phyloP scores from a whole-genome alignment of 2,113 vertebrate species.

The Desmodus rotundus region DNA sequence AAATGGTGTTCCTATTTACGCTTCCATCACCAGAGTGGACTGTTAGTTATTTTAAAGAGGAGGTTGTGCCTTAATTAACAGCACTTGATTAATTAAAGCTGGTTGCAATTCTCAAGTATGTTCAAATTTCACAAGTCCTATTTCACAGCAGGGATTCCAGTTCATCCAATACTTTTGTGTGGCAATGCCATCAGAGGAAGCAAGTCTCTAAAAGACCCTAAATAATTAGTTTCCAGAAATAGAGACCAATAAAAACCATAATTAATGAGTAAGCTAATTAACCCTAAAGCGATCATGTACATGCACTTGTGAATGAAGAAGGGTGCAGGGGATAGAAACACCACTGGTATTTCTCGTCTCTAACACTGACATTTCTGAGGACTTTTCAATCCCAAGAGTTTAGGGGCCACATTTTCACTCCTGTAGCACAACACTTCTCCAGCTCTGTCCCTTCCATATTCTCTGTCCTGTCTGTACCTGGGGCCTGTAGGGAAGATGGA shows the following conservation, averaged over 20 bases:
- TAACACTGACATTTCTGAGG: neutral
- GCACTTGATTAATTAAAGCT: conserved; percentile 29
- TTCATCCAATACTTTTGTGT: neutral
- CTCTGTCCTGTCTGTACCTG: neutral
- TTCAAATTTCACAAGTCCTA: conserved; percentile 26
- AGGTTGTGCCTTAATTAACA: conserved; percentile 59
- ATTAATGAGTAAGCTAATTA: neutral
- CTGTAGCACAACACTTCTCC: neutral
- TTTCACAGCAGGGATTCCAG: neutral
- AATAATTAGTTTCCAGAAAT: conserved; percentile 32
- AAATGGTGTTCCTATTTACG: conserved; percentile 47
- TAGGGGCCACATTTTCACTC: neutral
- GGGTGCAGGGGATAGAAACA: neutral
- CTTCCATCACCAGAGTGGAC: conserved; percentile 24
- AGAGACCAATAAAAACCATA: neutral
- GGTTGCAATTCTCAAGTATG: conserved; percentile 15
- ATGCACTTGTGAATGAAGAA: neutral
- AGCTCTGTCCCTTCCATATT: neutral
- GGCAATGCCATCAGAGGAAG: conserved; percentile 19
- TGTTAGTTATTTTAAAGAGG: conserved; percentile 44
- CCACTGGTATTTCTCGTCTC: neutral
- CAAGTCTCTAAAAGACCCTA: neutral
- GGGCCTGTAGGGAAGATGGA: neutral
- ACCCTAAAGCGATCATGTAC: neutral
- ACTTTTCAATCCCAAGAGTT: neutral